Base-by-base conservation (phyloP, 2,113 vertebrate genomes). In the Ahaetulla prasina region DNA sequence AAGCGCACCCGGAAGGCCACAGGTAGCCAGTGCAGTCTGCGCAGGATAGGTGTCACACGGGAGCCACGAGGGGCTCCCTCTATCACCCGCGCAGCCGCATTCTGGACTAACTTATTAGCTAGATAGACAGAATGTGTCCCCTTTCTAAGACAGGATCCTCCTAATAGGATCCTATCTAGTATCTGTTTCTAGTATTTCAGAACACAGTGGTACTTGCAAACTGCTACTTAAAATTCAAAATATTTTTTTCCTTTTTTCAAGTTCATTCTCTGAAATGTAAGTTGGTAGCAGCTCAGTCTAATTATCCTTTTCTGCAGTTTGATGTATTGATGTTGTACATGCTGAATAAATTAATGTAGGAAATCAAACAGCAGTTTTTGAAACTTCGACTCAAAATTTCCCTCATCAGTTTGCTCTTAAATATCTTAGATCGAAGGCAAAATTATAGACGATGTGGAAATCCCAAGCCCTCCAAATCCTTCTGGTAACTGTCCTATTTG, bases 401-500 rank as follows among this genome's bases (percentile, higher is more conserved):
- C 68, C 45, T 94, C 23, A 94, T 90, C 39, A 27, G 23, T 53
- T 0, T 88, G 4, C 89, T 35, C 53, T 95, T 89, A 92, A 14
- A 14, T 94, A 95, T 96, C 91, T 60, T 97, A 99, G 99, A 96
- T 99, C 22, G 98, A 99, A 97, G 99, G 98, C 63, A 94, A 93
- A 84, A 97, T 98, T 85, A 50, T 97, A 85, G 97, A 93, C 35
- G 95, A 97, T 7, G 35, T 92, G 50, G 95, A 96, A 94, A 60
- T 93, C 2, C 97, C 96, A n/a, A n/a, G 97, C 35, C 99, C 99
- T 91, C 99, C 99, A 68, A 99, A 99, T 94, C 99, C 99, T 0
- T 93, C 97, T 91, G 99, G 99, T 43, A 98, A 98, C 90, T 99
- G 99, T 94, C 99, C 99, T 2, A 99, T 99, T 96, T 99, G 99